A percentile compares a stretch with the other conserved stretches of the same genome.
phyloP scores from a whole-genome alignment of 2,113 vertebrate species.

The Murina feae region DNA sequence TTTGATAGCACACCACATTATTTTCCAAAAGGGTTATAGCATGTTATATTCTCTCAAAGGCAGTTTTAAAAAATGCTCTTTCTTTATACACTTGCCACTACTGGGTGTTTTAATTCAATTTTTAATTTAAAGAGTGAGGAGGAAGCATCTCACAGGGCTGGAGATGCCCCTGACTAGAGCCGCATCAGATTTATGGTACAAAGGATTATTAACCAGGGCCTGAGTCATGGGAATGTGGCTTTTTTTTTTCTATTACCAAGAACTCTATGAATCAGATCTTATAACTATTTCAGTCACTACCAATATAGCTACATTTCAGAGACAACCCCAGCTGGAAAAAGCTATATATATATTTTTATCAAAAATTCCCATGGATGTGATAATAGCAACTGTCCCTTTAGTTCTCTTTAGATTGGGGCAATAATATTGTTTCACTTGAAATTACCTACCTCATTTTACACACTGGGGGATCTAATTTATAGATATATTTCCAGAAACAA shows the following conservation, averaged over 20 bases:
- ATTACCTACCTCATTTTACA: slow-evolving; percentile 16
- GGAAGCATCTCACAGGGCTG: background rate
- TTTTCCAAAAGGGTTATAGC: background rate
- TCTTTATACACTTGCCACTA: background rate
- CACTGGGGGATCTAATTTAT: background rate
- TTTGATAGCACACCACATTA: background rate
- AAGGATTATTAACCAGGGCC: slow-evolving; percentile 22
- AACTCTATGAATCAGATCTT: slow-evolving; percentile 39
- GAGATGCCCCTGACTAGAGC: background rate
- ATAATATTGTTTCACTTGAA: slow-evolving; percentile 31
- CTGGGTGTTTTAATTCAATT: slow-evolving; percentile 23
- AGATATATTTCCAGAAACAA: slow-evolving; percentile 23
- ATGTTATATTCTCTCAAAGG: background rate
- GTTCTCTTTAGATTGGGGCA: background rate
- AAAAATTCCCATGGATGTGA: background rate
- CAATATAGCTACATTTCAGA: slow-evolving; percentile 18
- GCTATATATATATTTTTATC: background rate
- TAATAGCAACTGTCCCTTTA: slow-evolving; percentile 35
- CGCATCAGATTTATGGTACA: slow-evolving; percentile 5
- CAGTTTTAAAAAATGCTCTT: slow-evolving; percentile 10
- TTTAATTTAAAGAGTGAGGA: slow-evolving; percentile 42
- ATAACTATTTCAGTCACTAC: slow-evolving; percentile 10
- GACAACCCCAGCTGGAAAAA: background rate
- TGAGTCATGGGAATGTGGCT: background rate
- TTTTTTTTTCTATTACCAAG: slow-evolving; percentile 21